Base-by-base conservation (phyloP, 1,140 invertebrate genomes). In the Antheraea mylitta region DNA sequence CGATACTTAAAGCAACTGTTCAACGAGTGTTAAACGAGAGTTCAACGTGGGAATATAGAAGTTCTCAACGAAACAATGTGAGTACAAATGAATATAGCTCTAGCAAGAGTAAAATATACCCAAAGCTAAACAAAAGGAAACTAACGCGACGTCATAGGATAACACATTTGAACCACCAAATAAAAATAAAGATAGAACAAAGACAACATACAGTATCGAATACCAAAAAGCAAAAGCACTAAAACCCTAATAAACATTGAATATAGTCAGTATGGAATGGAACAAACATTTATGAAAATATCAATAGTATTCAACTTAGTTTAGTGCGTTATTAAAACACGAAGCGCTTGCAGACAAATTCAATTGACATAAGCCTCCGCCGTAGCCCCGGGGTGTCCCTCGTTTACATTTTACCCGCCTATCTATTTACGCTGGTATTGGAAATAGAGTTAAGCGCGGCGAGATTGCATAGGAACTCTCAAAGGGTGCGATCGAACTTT, bases 281-380 rank as follows among this genome's bases (percentile, higher is more conserved):
- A 77, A 76, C 68, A 68, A 69, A 74, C 74, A 74, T 84, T 81
- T 83, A 86, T 85, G 80, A 83, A 85, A 85, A 85, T 83, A 84
- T 82, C 82, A 85, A 80, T 82, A 81, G 78, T 80, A 79, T 81
- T 81, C 66, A 84, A 83, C 71, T 69, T 81, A 88, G 85, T 87
- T 89, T 89, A 88, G 79, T 85, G 72, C 79, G 82, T 81, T 83
- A 86, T 89, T 89, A 89, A 88, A n/a, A 76, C 78, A 73, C 79
- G 78, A 76, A 81, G 85, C 82, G 87, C 82, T 85, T 81, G 89
- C 87, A 90, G 88, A 92, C 89, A 92, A 92, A 92, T 89, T 90
- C 86, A 91, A 90, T 90, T 89, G 87, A 84, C 89, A 86, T 77
- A 69, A 83, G 83, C 81, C 82, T 85, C 82, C 83, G 74, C 66